Percentiles rank a stretch among this genome's conserved stretches.
These are phyloP conservation scores for Indicator maculatus DNA, from an alignment of 2,113 vertebrate genomes.

Conservation along the genomic window DNA sequence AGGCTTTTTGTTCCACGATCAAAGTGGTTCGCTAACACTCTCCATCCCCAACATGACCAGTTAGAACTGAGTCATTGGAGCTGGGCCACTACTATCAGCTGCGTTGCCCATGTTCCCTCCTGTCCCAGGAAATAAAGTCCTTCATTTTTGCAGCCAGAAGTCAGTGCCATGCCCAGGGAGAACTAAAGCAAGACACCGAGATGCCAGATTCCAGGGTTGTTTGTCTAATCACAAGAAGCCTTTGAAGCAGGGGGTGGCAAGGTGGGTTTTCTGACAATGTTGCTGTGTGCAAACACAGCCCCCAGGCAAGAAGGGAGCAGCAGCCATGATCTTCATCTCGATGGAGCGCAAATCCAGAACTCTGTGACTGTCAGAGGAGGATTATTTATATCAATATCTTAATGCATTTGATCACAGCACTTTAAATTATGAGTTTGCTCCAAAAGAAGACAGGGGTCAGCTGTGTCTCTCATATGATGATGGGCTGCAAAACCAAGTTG, in stretches of 20 bases:
- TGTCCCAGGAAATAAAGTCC: background rate
- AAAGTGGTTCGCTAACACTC: background rate
- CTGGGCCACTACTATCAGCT: background rate
- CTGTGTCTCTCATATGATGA: accelerated
- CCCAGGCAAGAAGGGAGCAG: background rate
- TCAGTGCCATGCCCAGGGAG: background rate
- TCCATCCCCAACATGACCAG: background rate
- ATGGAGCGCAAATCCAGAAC: background rate
- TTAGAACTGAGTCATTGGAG: background rate
- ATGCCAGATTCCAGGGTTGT: slow-evolving; percentile 39
- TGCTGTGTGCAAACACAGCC: background rate
- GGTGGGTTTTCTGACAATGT: background rate
- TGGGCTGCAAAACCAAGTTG: background rate
- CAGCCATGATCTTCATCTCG: accelerated
- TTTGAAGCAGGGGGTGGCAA: slow-evolving; percentile 25
- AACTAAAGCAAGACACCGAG: background rate
- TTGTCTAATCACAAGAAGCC: slow-evolving; percentile 45
- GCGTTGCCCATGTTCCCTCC: background rate
- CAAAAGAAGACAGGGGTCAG: background rate
- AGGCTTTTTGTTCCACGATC: background rate
- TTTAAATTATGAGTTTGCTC: background rate
- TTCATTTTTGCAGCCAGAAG: slow-evolving; percentile 33
- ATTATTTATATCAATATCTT: background rate
- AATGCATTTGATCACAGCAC: background rate
- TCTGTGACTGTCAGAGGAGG: background rate